A percentile compares a stretch with the other conserved stretches of the same genome.
Evolutionary conservation across 2,113 vertebrate species (phyloP).

Genomic region (Labeo catla): DNA sequence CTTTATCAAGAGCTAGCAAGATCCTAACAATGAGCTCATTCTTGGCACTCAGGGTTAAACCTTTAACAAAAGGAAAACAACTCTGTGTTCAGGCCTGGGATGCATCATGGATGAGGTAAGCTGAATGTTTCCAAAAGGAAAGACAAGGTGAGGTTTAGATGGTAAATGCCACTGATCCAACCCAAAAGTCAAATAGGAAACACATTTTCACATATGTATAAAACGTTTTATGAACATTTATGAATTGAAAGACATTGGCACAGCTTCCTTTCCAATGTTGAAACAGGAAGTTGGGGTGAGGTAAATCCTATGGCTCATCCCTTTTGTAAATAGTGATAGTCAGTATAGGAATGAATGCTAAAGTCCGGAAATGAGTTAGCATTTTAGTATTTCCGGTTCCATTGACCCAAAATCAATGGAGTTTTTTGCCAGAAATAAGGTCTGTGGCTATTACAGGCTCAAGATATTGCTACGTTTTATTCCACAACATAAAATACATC

Average conservation of each 20-base stretch:
- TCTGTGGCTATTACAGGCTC: too few relatives aligned
- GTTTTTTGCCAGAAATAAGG: too few relatives aligned
- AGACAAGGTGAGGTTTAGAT: neutral
- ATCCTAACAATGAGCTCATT: neutral
- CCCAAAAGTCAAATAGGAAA: neutral
- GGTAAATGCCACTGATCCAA: neutral
- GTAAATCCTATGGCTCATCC: too few relatives aligned
- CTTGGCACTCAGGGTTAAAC: neutral
- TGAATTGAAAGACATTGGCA: neutral
- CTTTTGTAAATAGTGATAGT: too few relatives aligned
- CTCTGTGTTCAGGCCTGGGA: neutral
- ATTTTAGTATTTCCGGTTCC: too few relatives aligned
- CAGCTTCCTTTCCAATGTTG: neutral
- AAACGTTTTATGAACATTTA: too few relatives aligned
- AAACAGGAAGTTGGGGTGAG: neutral
- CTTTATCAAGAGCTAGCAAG: neutral
- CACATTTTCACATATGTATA: neutral
- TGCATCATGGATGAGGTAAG: neutral
- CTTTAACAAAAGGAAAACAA: neutral
- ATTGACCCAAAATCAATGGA: too few relatives aligned
- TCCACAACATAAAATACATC: too few relatives aligned
- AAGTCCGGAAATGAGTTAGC: too few relatives aligned
- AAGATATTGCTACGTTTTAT: neutral
- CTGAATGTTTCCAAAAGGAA: neutral
- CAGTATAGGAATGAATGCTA: too few relatives aligned